Base-by-base conservation (phyloP, 2,113 vertebrate genomes). In the Myrmophylax atrothorax region DNA sequence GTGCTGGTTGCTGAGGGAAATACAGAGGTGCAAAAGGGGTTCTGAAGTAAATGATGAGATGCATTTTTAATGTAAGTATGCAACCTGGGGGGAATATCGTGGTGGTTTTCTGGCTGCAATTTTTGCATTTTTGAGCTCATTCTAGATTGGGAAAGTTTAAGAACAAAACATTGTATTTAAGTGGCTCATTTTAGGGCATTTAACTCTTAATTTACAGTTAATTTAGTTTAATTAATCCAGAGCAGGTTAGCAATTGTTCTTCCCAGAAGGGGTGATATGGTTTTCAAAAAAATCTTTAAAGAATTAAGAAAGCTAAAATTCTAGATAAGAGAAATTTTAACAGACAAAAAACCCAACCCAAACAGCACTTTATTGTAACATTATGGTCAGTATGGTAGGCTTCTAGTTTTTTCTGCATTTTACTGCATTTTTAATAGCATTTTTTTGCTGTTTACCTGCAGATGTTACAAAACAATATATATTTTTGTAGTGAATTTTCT, bases 401-500 rank as follows among this genome's bases (percentile, higher is more conserved):
- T 94, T 35, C 40, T 79, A n/a, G 56, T 87, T 84, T 92, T 89
- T 95, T 89, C 76, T 95, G 92, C 53, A 78, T 94, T 95, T 91
- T 94, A 88, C 74, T 81, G 66, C 52, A 40, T 80, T 96, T 83
- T 60, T 82, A 84, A 81, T 92, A 83, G 64, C 78, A 33, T 85
- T 95, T 93, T 73, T 95, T 93, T 94, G 92, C 73, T 87, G 84
- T 91, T 70, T 95, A 82, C 83, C 94, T 91, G 94, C 92, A 84
- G 82, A 82, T 85, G 84, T 76, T 90, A 88, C 67, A 96, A 95
- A 96, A 80, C 70, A 69, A 87, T 50, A 72, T 95, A 75, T 96
- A 97, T 95, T 97, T 95, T 97, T 97, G 84, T 96, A 94, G 88
- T 93, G 64, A 58, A 87, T 89, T 91, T 94, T 83, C 93, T 96